These are phyloP conservation scores for Papilio glaucus DNA, from an alignment of 1,140 invertebrate species.

Conservation along the genomic window DNA sequence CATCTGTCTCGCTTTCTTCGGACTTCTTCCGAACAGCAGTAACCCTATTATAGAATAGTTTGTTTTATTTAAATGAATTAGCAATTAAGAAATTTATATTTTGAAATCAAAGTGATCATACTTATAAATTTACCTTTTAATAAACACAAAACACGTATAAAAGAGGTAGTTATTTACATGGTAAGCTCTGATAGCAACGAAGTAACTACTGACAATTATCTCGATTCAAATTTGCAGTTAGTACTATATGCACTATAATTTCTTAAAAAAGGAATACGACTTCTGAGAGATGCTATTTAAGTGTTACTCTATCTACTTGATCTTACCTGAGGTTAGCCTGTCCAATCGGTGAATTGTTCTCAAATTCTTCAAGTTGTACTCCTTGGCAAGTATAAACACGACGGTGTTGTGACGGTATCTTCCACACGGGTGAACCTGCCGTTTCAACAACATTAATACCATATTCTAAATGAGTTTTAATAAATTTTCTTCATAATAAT, in stretches of 20 bases:
- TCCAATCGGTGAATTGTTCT: slow-evolving; percentile 96
- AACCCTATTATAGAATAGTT: slow-evolving; percentile 80
- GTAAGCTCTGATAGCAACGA: slow-evolving; percentile 12
- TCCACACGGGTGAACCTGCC: slow-evolving; percentile 97
- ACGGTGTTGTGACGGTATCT: slow-evolving; percentile 98
- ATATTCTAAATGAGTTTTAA: slow-evolving; percentile 38
- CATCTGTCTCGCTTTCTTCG: slow-evolving; percentile 95
- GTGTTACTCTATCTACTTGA: too few species aligned
- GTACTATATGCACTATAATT: too few species aligned
- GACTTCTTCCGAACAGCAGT: slow-evolving; percentile 95
- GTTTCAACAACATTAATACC: slow-evolving; percentile 43
- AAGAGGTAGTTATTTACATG: too few species aligned
- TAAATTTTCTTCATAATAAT: too few species aligned
- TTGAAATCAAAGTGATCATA: too few species aligned
- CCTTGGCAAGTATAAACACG: slow-evolving; percentile 97
- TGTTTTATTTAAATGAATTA: neutral
- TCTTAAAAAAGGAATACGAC: too few species aligned
- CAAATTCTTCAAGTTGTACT: slow-evolving; percentile 96
- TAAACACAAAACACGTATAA: too few species aligned
- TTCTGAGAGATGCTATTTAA: too few species aligned
- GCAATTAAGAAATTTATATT: too few species aligned
- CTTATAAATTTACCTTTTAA: too few species aligned
- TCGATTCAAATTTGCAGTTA: too few species aligned
- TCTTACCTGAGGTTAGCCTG: slow-evolving; percentile 93
- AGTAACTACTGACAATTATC: too few species aligned